These are phyloP conservation scores for Tipula confusa DNA, from an alignment of 2,888 invertebrate species.

Conservation along the genomic window DNA sequence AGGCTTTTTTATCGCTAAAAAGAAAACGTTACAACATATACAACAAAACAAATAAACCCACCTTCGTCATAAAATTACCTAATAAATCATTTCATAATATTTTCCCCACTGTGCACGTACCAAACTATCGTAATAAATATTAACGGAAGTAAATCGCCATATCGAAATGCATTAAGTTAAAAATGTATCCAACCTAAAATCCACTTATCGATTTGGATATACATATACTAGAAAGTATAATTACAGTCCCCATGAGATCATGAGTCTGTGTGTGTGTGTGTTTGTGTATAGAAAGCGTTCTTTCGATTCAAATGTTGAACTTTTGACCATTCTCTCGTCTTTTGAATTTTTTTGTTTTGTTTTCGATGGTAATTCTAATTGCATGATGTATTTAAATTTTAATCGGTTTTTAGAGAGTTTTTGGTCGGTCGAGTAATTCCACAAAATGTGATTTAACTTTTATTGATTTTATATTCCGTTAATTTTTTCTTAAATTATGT, in stretches of 20 bases:
- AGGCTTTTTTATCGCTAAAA: no score
- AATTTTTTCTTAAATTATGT: neutral
- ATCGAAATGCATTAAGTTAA: neutral
- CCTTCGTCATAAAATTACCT: neutral
- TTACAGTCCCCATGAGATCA: neutral
- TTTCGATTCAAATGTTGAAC: neutral
- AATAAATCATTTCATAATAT: neutral
- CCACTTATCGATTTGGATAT: neutral
- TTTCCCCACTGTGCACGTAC: neutral
- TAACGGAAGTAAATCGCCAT: slow-evolving; percentile 20
- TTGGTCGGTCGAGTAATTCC: neutral
- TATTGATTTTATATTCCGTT: slow-evolving; percentile 6
- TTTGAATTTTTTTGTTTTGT: neutral
- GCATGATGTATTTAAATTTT: neutral
- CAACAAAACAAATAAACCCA: no score
- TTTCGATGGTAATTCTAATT: neutral
- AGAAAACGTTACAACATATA: no score
- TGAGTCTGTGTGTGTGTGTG: neutral
- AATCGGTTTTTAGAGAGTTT: neutral
- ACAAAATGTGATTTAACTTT: neutral
- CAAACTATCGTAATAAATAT: neutral
- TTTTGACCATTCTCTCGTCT: neutral
- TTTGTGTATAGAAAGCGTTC: neutral
- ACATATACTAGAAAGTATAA: neutral
- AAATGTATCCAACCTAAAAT: neutral